phyloP scores from a whole-genome alignment of 2,113 vertebrate genomes.

The Campylorhamphus procurvoides region DNA sequence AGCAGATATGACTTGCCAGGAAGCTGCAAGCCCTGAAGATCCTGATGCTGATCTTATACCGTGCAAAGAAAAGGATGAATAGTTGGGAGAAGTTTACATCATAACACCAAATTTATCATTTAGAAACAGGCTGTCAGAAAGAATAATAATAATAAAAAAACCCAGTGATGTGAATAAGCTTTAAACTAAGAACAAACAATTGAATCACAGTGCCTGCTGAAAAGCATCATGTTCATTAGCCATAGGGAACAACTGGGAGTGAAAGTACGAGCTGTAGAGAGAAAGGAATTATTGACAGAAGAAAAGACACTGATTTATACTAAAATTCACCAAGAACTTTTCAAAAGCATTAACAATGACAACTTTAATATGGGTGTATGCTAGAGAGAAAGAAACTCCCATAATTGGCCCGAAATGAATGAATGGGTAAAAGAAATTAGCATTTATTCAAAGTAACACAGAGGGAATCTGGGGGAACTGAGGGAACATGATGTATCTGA shows the following conservation, averaged over 20 bases:
- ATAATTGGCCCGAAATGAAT: neutral
- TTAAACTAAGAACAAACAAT: neutral
- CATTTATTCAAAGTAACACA: neutral
- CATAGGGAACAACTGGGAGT: neutral
- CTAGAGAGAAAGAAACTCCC: neutral
- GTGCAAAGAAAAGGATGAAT: neutral
- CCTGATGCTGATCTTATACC: neutral
- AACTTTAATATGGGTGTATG: neutral
- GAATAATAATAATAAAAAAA: neutral
- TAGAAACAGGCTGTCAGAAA: neutral
- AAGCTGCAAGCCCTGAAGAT: neutral
- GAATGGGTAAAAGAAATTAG: neutral
- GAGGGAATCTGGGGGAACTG: neutral
- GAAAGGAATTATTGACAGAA: neutral
- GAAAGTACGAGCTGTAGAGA: neutral
- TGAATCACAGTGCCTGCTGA: neutral
- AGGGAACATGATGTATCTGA: neutral
- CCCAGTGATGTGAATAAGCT: neutral
- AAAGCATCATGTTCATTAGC: neutral
- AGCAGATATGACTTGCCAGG: neutral
- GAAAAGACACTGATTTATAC: neutral
- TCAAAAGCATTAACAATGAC: neutral
- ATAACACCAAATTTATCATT: rapidly evolving
- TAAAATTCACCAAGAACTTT: neutral
- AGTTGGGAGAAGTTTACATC: neutral